Conservation (phyloP, 2,888 invertebrate genomes). For the Xestia ashworthii region DNA sequence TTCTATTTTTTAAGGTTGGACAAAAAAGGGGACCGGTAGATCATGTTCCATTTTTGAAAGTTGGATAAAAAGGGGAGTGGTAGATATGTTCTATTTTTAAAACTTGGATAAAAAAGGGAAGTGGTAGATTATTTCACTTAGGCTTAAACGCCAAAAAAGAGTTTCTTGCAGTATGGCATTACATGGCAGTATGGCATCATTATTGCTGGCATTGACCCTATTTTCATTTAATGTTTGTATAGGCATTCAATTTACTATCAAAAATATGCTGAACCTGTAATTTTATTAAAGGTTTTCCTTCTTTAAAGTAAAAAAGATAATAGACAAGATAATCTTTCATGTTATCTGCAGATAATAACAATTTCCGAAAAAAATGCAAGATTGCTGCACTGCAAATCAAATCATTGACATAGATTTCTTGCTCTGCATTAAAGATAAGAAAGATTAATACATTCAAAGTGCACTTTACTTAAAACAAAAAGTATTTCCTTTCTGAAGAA, state of each 20-base stretch:
- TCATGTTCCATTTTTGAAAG: not conserved
- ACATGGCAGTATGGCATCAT: too few species aligned
- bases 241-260: not conserved
- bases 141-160: not conserved
- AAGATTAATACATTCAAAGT: not conserved
- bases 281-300: not conserved
- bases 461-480: not conserved
- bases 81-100: not conserved
- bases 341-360: slow-evolving; percentile 6
- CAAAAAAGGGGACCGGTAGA: not conserved
- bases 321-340: not conserved
- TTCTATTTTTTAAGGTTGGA: not conserved
- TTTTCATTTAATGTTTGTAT: not conserved
- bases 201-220: too few species aligned
- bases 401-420: slow-evolving; percentile 15
- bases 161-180: too few species aligned
- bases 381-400: slow-evolving; percentile 2
- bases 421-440: slow-evolving; percentile 17
- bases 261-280: not conserved
- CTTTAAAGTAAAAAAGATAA: not conserved
- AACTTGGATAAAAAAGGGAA: not conserved
- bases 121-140: not conserved
- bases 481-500: not conserved
- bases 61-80: not conserved
- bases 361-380: slow-evolving; percentile 6